A percentile compares a stretch with the other conserved stretches of the same genome.
Conservation (phyloP, 2,888 invertebrate genomes). For the Hydrotaea cyrtoneurina region DNA sequence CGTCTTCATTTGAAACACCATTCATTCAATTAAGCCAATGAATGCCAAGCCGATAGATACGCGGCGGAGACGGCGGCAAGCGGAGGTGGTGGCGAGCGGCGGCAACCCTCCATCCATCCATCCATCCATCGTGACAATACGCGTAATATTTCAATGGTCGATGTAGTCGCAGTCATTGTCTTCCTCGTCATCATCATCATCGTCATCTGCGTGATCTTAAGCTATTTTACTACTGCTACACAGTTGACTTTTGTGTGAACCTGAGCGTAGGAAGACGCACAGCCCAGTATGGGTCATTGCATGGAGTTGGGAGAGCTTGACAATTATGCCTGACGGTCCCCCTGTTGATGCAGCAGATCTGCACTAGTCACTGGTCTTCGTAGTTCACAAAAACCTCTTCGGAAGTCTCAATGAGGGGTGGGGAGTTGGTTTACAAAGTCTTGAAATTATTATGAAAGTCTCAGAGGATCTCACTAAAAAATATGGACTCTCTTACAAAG, state of each 20-base stretch:
- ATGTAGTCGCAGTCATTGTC: conserved; percentile 20
- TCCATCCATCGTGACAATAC: background rate
- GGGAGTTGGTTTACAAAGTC: no score
- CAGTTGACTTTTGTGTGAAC: conserved; percentile 65
- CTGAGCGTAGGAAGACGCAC: conserved; percentile 43
- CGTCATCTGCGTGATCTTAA: conserved; percentile 56
- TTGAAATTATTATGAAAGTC: no score
- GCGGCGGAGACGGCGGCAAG: background rate
- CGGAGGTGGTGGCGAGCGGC: background rate
- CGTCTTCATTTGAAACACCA: conserved; percentile 78
- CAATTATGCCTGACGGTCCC: no score
- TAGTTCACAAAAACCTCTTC: no score
- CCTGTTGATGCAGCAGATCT: no score
- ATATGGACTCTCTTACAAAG: no score
- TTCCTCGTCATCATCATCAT: conserved; percentile 33
- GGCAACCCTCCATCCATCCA: background rate
- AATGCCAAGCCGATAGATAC: conserved; percentile 69
- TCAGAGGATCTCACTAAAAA: no score
- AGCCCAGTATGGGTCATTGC: conserved; percentile 38
- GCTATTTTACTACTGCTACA: conserved; percentile 55
- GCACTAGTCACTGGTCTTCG: no score
- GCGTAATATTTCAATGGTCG: conserved; percentile 6
- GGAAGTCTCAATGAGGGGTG: no score
- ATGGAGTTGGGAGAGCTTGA: background rate
- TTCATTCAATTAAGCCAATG: conserved; percentile 80